Percentiles rank a stretch among this genome's conserved stretches.
phyloP scores from a whole-genome alignment of 2,113 vertebrate genomes.

The Hippoglossus stenolepis region DNA sequence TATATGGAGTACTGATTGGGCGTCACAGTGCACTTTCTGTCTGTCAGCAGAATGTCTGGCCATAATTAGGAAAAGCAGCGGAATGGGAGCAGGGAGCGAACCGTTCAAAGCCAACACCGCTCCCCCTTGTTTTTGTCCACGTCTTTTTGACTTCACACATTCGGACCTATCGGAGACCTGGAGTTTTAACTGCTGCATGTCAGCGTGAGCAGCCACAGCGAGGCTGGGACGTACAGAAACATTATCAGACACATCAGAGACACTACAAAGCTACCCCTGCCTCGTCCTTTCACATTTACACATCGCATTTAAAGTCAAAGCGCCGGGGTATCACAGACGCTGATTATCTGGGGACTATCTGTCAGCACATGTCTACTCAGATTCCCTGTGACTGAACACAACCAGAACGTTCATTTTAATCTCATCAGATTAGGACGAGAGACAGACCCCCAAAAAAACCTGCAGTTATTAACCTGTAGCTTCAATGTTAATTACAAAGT shows the following conservation, averaged over 20 bases:
- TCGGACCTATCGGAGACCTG: slow-evolving; percentile 23
- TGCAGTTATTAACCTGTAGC: slow-evolving; percentile 59
- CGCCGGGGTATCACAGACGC: background rate
- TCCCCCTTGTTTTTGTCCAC: slow-evolving; percentile 13
- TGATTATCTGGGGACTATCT: slow-evolving; percentile 2
- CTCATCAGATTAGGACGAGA: slow-evolving; percentile 42
- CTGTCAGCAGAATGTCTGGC: slow-evolving; percentile 65
- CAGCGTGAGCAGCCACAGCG: slow-evolving; percentile 31
- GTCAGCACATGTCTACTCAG: slow-evolving; percentile 5
- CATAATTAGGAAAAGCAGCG: slow-evolving; percentile 69
- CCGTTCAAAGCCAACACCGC: slow-evolving; percentile 51
- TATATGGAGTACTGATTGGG: slow-evolving; percentile 64
- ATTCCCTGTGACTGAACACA: slow-evolving; percentile 18
- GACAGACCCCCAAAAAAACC: slow-evolving; percentile 25
- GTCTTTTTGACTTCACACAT: slow-evolving; percentile 7
- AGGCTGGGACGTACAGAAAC: slow-evolving; percentile 28
- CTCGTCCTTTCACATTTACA: slow-evolving; percentile 41
- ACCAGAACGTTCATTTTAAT: slow-evolving; percentile 14
- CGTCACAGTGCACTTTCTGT: slow-evolving; percentile 45
- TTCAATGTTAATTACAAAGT: slow-evolving; percentile 51
- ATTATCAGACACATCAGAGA: slow-evolving; percentile 45
- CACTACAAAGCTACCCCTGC: slow-evolving; percentile 23
- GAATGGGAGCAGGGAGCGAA: slow-evolving; percentile 41
- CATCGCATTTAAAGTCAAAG: slow-evolving; percentile 32
- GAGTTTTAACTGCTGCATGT: slow-evolving; percentile 29